phyloP scores from a whole-genome alignment of 2,113 vertebrate genomes.

The Hippotragus niger region DNA sequence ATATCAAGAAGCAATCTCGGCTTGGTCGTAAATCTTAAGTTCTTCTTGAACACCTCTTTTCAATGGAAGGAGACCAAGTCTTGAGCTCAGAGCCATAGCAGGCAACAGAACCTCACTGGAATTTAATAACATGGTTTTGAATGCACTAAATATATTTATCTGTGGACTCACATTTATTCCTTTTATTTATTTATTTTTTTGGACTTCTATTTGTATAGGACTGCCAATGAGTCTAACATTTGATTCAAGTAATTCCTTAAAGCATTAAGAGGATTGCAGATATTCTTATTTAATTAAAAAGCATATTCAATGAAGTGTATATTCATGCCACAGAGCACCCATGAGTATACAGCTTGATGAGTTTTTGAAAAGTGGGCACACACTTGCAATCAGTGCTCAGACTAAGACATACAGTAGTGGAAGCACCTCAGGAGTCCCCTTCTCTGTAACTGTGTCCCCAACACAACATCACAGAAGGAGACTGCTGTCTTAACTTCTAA shows the following conservation, averaged over 20 bases:
- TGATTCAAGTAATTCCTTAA: conserved; percentile 1
- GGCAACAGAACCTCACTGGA: neutral
- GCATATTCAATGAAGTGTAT: neutral
- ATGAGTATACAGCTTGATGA: neutral
- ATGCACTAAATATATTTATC: neutral
- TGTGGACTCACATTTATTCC: neutral
- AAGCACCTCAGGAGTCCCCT: neutral
- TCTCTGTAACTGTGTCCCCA: neutral
- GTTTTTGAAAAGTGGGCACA: neutral
- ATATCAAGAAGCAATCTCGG: neutral
- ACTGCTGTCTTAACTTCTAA: neutral
- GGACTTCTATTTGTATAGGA: neutral
- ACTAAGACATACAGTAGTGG: neutral
- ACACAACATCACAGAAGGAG: neutral
- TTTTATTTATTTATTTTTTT: neutral
- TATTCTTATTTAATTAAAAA: neutral
- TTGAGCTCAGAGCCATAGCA: neutral
- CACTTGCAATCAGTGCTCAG: neutral
- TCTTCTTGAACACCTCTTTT: neutral
- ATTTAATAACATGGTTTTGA: neutral
- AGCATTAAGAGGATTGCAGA: neutral
- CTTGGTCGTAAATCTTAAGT: neutral
- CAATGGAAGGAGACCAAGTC: neutral
- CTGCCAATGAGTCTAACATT: neutral
- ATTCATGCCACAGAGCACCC: neutral